Evolutionary conservation across 2,888 invertebrate species (phyloP).

Genomic region (Plebejus melissa): DNA sequence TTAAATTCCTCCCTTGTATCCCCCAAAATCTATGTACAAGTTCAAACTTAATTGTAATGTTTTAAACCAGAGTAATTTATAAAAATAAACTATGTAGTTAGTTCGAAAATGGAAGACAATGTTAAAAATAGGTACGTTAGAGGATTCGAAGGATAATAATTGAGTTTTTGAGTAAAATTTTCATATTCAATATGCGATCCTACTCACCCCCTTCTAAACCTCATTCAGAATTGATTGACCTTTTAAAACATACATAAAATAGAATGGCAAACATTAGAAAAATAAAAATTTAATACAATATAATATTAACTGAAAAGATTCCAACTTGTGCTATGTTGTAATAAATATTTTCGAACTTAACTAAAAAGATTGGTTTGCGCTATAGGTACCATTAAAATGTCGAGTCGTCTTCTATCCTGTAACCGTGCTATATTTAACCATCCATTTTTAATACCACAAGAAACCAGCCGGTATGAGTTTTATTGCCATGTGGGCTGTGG

Average conservation of each 20-base stretch:
- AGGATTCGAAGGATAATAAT: slow-evolving; percentile 2
- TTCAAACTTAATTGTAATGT: slow-evolving; percentile 5
- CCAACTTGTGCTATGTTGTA: background rate
- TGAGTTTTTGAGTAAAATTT: background rate
- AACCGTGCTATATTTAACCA: slow-evolving; percentile 21
- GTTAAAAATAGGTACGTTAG: slow-evolving; percentile 26
- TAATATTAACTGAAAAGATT: background rate
- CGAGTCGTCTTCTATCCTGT: slow-evolving; percentile 14
- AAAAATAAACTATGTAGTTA: slow-evolving; percentile 27
- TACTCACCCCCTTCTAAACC: background rate
- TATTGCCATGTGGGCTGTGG: background rate
- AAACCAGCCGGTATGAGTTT: slow-evolving; percentile 2
- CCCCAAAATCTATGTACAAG: slow-evolving; percentile 11
- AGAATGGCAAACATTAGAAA: background rate
- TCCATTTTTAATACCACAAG: slow-evolving; percentile 22
- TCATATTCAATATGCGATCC: background rate
- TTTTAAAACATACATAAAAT: background rate
- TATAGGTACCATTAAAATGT: background rate
- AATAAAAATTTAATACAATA: background rate
- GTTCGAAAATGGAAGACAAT: slow-evolving; percentile 26
- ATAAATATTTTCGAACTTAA: background rate
- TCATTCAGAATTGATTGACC: background rate
- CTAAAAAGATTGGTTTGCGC: background rate
- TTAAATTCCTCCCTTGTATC: background rate
- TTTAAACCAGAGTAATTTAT: slow-evolving; percentile 25